phyloP scores from a whole-genome alignment of 2,113 vertebrate genomes.

The Xyliphius kryptos region DNA sequence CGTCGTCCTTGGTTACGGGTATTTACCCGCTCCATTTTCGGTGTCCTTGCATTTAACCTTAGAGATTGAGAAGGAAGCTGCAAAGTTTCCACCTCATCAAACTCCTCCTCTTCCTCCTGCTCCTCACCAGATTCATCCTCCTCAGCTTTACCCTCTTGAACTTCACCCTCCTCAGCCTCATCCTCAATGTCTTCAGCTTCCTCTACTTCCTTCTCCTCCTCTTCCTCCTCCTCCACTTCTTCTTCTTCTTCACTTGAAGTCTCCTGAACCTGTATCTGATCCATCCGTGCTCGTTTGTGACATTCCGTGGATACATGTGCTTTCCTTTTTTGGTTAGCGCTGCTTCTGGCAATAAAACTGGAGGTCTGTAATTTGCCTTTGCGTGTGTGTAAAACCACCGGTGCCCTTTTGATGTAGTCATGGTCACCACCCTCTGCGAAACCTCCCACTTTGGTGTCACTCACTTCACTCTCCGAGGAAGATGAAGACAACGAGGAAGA shows the following conservation, averaged over 20 bases:
- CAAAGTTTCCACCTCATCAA: conserved; percentile 6
- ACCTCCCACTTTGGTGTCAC: conserved; percentile 76
- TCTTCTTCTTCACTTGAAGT: conserved; percentile 40
- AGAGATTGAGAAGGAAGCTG: conserved; percentile 54
- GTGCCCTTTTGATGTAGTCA: conserved; percentile 90
- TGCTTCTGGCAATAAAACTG: conserved; percentile 55
- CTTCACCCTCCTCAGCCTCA: conserved; percentile 59
- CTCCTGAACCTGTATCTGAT: conserved; percentile 49
- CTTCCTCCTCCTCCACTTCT: conserved; percentile 62
- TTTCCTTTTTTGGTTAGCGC: conserved; percentile 58
- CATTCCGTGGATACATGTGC: conserved; percentile 53
- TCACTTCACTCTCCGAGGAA: conserved; percentile 68
- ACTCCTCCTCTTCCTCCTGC: conserved; percentile 37
- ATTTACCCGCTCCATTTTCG: conserved; percentile 76
- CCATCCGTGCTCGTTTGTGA: conserved; percentile 57
- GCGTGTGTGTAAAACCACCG: conserved; percentile 68
- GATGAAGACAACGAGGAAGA: conserved; percentile 73
- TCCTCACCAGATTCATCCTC: conserved; percentile 56
- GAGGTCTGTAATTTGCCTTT: conserved; percentile 58
- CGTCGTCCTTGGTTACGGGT: conserved; percentile 93
- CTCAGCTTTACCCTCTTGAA: conserved; percentile 57
- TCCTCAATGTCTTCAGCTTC: conserved; percentile 51
- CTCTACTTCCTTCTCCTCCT: conserved; percentile 52
- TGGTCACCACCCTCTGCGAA: conserved; percentile 91
- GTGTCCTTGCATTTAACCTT: conserved; percentile 45